A percentile compares a stretch with the other conserved stretches of the same genome.
These are phyloP conservation scores for Oncorhynchus nerka DNA, from an alignment of 2,113 vertebrate genomes.

Conservation along the genomic window DNA sequence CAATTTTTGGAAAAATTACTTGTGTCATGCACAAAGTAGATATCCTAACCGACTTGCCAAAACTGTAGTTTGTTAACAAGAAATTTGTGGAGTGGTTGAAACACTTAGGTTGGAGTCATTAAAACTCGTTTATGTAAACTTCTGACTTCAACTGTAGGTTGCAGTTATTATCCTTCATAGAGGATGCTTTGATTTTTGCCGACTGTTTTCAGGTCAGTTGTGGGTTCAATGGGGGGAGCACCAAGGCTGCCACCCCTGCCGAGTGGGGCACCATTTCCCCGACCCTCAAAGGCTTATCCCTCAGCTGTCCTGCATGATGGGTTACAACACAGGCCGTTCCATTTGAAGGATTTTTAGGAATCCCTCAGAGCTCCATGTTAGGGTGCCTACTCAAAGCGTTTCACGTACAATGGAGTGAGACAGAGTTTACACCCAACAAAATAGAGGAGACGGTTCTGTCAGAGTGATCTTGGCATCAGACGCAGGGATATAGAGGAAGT, in stretches of 20 bases:
- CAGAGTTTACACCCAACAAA: neutral
- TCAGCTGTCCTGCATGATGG: conserved; percentile 2
- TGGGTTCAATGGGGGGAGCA: neutral
- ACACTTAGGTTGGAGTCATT: no score
- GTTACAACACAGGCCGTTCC: neutral
- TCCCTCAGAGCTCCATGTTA: neutral
- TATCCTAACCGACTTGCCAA: no score
- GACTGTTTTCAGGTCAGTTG: neutral
- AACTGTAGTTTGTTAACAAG: no score
- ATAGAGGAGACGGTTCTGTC: neutral
- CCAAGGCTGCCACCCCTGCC: neutral
- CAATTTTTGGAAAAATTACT: no score
- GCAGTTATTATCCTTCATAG: no score
- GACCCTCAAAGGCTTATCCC: neutral
- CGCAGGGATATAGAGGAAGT: neutral
- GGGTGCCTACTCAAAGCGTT: neutral
- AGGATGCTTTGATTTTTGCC: neutral
- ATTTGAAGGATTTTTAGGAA: neutral
- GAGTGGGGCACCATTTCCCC: neutral
- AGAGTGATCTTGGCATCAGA: neutral
- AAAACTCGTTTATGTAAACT: no score
- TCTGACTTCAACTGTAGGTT: no score
- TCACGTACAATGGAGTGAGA: neutral
- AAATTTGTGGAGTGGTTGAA: no score
- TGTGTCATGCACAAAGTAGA: no score